Evolutionary conservation across 2,888 invertebrate genomes (phyloP).

Genomic region (Drosophila ezoana): DNA sequence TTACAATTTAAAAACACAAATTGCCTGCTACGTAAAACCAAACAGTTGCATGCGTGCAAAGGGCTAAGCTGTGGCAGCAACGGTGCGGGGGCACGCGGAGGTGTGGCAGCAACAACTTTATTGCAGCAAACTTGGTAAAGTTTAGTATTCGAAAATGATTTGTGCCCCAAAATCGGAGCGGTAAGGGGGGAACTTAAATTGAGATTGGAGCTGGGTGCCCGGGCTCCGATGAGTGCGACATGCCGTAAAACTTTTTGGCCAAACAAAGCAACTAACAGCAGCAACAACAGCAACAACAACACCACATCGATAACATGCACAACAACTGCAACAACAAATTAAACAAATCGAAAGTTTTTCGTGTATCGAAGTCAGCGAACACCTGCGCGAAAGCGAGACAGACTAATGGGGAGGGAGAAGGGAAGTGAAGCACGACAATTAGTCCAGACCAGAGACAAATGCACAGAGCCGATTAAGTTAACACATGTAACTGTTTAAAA

Average conservation of each 20-base stretch:
- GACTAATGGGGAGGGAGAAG: neutral
- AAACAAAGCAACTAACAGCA: constrained; percentile 55
- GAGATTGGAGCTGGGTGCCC: neutral
- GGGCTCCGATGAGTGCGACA: constrained; percentile 53
- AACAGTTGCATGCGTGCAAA: constrained; percentile 54
- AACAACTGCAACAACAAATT: constrained; percentile 60
- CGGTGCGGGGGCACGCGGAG: constrained; percentile 1
- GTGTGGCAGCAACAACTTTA: constrained; percentile 69
- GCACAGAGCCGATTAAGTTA: too few relatives aligned
- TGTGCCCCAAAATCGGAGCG: constrained; percentile 40
- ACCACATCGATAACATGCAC: constrained; percentile 27
- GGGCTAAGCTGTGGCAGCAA: neutral
- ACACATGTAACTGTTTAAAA: neutral
- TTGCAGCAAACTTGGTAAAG: constrained; percentile 71
- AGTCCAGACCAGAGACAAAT: too few relatives aligned
- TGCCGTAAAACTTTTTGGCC: constrained; percentile 70
- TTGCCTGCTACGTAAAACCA: constrained; percentile 73
- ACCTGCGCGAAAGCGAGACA: neutral
- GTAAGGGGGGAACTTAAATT: neutral
- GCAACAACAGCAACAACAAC: constrained; percentile 29
- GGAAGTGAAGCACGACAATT: neutral
- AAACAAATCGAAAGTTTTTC: constrained; percentile 67
- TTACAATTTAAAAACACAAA: constrained; percentile 76
- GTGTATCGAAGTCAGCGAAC: constrained; percentile 16
- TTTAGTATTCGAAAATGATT: constrained; percentile 76